phyloP scores from a whole-genome alignment of 2,888 invertebrate genomes.

The Gerris lacustris region DNA sequence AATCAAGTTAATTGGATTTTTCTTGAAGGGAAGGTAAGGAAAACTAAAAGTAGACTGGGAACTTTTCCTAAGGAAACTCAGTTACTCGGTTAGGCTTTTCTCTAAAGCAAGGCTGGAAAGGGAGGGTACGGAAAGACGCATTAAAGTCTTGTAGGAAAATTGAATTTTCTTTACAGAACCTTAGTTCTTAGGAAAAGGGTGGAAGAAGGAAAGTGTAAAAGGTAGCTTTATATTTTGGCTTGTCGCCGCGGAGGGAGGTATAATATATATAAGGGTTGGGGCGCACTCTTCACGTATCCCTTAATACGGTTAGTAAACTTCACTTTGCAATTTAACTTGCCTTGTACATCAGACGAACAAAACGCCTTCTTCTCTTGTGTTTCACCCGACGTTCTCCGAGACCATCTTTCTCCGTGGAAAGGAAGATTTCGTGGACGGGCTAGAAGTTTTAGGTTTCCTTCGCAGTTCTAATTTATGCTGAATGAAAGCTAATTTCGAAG shows the following conservation, averaged over 20 bases:
- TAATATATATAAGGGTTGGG: not conserved
- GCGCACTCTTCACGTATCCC: not conserved
- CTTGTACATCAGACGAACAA: no score
- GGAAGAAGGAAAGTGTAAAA: no score
- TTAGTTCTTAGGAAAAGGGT: no score
- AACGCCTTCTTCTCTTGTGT: no score
- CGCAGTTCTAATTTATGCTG: slow-evolving; percentile 24
- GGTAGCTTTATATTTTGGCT: not conserved
- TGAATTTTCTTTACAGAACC: not conserved
- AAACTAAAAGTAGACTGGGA: no score
- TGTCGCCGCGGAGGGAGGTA: not conserved
- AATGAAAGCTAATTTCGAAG: slow-evolving; percentile 26
- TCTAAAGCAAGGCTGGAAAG: no score
- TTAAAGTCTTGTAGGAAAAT: not conserved
- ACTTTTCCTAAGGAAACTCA: no score
- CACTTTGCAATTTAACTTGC: not conserved
- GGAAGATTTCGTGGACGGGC: not conserved
- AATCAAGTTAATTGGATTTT: no score
- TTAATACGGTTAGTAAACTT: not conserved
- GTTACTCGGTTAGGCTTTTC: no score
- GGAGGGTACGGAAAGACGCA: not conserved
- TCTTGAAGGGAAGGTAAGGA: no score
- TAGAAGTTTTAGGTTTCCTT: not conserved
- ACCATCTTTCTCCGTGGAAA: not conserved
- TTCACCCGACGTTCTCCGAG: not conserved